Base-by-base conservation (phyloP, 1,140 invertebrate species). In the Panagrolaimus sp. region DNA sequence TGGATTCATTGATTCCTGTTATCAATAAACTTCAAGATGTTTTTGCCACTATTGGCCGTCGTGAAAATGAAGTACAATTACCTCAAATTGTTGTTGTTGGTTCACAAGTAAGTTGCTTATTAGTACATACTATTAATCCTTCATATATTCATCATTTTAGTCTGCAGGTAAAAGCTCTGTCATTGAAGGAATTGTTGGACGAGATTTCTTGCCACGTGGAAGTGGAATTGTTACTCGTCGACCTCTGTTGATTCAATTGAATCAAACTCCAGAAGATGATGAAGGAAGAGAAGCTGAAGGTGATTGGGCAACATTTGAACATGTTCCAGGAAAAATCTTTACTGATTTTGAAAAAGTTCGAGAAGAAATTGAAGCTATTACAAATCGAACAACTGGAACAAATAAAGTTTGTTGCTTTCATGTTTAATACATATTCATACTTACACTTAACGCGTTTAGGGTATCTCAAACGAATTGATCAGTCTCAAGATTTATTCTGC, bases 301-400 rank as follows among this genome's bases (percentile, higher is more conserved):
- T 69, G 94, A 98, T 86, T 99, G 94, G 94, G 96, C 90, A 0
- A 90, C 91, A 78, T 99, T 99, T 85, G 86, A 97, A 9, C 96
- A 99, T 84, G 89, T 89, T 14, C 94, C 92, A 84, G 89, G 90
- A 72, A 91, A 89, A 85, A 88, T 96, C 26, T 38, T 38, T 38
- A 38, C 32, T 7, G 32, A 38, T 38, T 38, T 38, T 38, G 32
- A 38, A 38, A 7, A 38, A 38, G 32, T 38, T 38, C 32, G 32
- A 4, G 7, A 38, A 38, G 32, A 38, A 38, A 38, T 38, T 7
- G 32, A 38, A 38, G 32, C 2, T 7, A 7, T 4, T 4, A 38
- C 32, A 38, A 38, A 38, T 38, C 32, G 32, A 4, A 38, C 7
- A 38, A 38, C 32, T 38, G 32, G 32, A 38, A 38, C 2, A 4